Evolutionary conservation across 2,888 invertebrate species (phyloP), one percentile per base, ranked within the genome.

Genomic region (Drosophila subsilvestris): DNA sequence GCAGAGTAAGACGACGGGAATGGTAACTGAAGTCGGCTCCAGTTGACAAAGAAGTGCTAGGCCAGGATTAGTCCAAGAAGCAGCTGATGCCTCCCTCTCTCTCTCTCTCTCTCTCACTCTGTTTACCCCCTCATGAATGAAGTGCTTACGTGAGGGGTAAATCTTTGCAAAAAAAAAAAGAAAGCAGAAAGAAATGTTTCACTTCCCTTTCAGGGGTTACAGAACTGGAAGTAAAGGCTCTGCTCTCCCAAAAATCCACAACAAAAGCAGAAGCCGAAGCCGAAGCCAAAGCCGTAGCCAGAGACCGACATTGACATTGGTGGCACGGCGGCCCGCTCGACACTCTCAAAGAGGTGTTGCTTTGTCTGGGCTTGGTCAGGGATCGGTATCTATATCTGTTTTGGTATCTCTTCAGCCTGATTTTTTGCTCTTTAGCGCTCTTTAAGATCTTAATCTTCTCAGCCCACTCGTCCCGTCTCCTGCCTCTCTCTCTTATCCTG

Each of bases 381-480:
- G 54, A 70, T 62, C 63, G 61, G 65, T 74, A 72, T 85, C 67
- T 73, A 72, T 75, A 51, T 84, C 71, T 59, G 49, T 65, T 65
- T 65, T 56, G 50, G 53, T 63, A 65, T 51, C 49, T 45, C 45
- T 42, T 42, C 60, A 48, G 58, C 27, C 74, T 54, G 70, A 68
- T 75, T 74, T 70, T 74, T 81, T 76, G 66, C 68, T 84, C 74
- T 80, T 86, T 84, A 82, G 83, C 84, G 84, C 86, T 83, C 84
- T 75, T 85, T 88, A 86, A 86, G 86, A 86, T 86, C 75, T 83
- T 86, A 86, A 86, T 86, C 86, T 88, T 54, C 53, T 53, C 56
- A 27, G 66, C 66, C 66, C 66, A 66, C 66, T 66, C 49, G 17
- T 59, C 66, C 66, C 49, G 17, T 59, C 56, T 63, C 66, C 86